A percentile compares a stretch with the other conserved stretches of the same genome.
Evolutionary conservation across 2,888 invertebrate species (phyloP).

Genomic region (Andrena marginata): DNA sequence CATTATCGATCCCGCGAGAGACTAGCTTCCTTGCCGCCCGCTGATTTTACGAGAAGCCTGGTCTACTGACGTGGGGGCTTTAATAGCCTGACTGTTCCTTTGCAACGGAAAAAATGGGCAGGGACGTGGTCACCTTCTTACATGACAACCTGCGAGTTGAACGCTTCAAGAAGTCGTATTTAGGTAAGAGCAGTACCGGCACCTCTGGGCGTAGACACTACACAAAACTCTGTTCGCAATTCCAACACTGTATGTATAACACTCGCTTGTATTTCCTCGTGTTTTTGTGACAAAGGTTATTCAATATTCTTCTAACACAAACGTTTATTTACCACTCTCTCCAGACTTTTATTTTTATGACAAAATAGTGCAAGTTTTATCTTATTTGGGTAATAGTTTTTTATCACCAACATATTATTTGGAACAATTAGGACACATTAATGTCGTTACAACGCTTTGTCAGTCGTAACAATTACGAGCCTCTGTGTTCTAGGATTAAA

Average conservation of each 20-base stretch:
- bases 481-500: no score
- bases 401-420: no score
- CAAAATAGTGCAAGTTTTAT: no score
- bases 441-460: no score
- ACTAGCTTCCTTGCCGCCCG: background rate
- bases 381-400: no score
- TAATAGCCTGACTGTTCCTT: background rate
- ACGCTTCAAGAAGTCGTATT: constrained; percentile 75
- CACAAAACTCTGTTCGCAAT: background rate
- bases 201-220: background rate
- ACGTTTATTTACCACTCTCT: no score
- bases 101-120: constrained; percentile 67
- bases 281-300: no score
- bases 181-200: constrained; percentile 72
- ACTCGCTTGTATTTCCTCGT: no score
- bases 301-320: no score
- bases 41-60: background rate
- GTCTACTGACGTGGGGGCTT: constrained; percentile 5
- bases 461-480: no score
- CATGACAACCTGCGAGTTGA: constrained; percentile 68
- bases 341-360: no score
- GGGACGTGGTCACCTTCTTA: constrained; percentile 66
- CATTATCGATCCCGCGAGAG: constrained; percentile 11
- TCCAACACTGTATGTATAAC: background rate
- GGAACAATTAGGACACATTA: no score